phyloP scores from a whole-genome alignment of 1,140 invertebrate species.

The Drosophila sechellia region DNA sequence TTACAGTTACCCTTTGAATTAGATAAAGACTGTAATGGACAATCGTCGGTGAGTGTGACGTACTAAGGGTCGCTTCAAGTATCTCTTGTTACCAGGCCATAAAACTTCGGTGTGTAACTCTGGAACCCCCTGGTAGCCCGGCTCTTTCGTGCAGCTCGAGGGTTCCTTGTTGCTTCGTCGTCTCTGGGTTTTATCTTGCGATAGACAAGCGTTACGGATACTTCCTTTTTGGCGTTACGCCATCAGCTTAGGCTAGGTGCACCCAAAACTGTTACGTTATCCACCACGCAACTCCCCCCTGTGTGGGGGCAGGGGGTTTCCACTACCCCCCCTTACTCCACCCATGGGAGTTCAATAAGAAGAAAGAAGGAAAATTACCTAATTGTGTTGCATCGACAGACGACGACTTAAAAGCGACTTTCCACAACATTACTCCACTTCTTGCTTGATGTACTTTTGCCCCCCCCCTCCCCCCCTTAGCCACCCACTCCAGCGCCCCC shows the following conservation, averaged over 20 bases:
- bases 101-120: conserved; percentile 8
- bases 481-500: conserved; percentile 15
- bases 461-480: too few species aligned
- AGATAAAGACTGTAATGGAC: conserved; percentile 24
- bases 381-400: conserved; percentile 78
- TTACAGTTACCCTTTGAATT: conserved; percentile 13
- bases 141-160: neutral
- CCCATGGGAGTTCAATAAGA: conserved; percentile 60
- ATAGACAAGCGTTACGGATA: conserved; percentile 52
- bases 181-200: conserved; percentile 14
- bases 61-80: neutral
- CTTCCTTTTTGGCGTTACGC: conserved; percentile 70
- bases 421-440: conserved; percentile 79
- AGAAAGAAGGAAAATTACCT: conserved; percentile 79
- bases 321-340: neutral
- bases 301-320: neutral
- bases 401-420: conserved; percentile 47
- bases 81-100: conserved; percentile 32
- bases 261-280: conserved; percentile 59
- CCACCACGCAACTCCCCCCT: conserved; percentile 48
- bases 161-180: neutral
- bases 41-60: conserved; percentile 25
- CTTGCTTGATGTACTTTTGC: conserved; percentile 57
- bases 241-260: conserved; percentile 42
- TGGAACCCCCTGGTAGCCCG: neutral